Base-by-base conservation (phyloP, 2,797 vertebrate genomes). In the Tiaroga cobitis region DNA sequence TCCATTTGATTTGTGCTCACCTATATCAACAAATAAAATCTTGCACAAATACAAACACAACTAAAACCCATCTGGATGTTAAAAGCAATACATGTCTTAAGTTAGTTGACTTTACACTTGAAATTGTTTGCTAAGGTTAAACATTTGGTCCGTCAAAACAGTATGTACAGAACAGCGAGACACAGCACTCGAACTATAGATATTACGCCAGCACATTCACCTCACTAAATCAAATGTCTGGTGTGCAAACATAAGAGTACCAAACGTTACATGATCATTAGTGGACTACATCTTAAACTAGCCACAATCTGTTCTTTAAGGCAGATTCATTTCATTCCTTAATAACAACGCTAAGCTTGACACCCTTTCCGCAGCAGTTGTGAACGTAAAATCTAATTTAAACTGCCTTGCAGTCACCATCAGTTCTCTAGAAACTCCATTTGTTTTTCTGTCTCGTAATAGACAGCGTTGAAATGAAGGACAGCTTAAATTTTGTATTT, bases 351-450 rank as follows among this genome's bases (percentile, higher is more conserved):
- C 8, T 77, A 77, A 56, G 84, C 56, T 82, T 65, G 7, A 84
- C 83, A 88, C 83, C 41, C 41, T 56, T 81, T 75, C 81, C 79
- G 68, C 80, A 75, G 77, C 82, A 72, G 83, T 54, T 83, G 86
- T 86, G 86, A 65, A 61, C 3, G 26, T 73, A 82, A 88, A 88
- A 90, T 87, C 87, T 74, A 87, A 90, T 90, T 90, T 87, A 86
- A 90, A 83, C 81, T 88, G 87, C 89, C 89, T 90, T 51, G 86
- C 84, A 87, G 89, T 88, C 87, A 88, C 87, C 82, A 46, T 87
- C 86, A 82, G 51, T 74, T 75, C 72, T 78, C 72, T 49, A 69
- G 54, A 76, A 87, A 88, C 84, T 84, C 84, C 65, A 87, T 88
- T 90, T 90, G 83, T 85, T 88, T 49, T 85, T 81, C 43, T 1